Evolutionary conservation across 2,797 vertebrate genomes (phyloP).

Genomic region (Anguilla megastoma): DNA sequence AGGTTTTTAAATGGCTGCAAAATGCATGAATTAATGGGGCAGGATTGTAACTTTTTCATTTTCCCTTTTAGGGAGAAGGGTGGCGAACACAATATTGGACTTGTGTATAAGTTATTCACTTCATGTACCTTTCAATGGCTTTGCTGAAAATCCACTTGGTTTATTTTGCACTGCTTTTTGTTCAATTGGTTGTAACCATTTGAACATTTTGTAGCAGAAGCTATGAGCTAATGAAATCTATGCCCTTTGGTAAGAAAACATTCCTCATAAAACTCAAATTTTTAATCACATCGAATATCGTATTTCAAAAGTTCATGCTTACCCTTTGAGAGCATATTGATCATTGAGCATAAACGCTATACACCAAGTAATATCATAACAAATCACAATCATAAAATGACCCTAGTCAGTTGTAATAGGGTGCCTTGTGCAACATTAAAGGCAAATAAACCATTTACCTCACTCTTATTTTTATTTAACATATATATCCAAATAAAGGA

Average conservation of each 20-base stretch:
- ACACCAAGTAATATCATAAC: background rate
- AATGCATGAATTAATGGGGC: constrained; percentile 4
- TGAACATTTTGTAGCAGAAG: background rate
- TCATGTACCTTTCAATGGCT: background rate
- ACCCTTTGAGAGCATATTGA: background rate
- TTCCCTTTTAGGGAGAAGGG: background rate
- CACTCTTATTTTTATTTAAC: background rate
- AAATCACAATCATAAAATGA: background rate
- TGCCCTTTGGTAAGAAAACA: background rate
- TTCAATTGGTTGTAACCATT: background rate
- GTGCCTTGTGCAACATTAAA: background rate
- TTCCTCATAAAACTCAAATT: background rate
- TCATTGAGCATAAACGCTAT: background rate
- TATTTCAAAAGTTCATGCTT: background rate
- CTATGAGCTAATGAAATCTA: background rate
- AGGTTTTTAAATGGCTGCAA: background rate
- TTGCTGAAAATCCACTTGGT: background rate
- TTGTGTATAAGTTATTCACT: background rate
- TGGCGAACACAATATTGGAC: background rate
- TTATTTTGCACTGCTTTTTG: background rate
- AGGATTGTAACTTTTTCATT: background rate
- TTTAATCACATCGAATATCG: background rate
- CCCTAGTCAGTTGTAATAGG: background rate
- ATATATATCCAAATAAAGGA: background rate
- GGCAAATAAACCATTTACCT: background rate